Conservation (phyloP, 2,797 vertebrate genomes). For the Melanotaenia parkinsoni region DNA sequence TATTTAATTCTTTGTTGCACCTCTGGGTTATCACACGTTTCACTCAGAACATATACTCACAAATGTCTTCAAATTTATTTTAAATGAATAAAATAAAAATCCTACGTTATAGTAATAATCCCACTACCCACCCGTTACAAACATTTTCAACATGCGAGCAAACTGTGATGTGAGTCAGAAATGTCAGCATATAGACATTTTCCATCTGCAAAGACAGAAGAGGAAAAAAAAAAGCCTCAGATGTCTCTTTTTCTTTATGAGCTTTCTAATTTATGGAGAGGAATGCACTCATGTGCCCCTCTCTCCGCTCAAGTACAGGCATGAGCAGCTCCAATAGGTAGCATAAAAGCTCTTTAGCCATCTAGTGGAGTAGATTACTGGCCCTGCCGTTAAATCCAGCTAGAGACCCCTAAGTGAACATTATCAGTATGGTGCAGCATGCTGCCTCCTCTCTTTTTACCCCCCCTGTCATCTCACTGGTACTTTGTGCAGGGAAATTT, state of each 20-base stretch:
- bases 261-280: conserved; percentile 78
- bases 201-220: conserved; percentile 35
- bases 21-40: not conserved
- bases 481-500: conserved; percentile 67
- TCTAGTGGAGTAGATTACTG: conserved; percentile 83
- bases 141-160: not conserved
- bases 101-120: not conserved
- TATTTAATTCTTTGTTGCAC: not conserved
- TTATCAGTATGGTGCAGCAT: conserved; percentile 78
- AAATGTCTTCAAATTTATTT: not conserved
- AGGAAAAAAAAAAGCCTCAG: conserved; percentile 27
- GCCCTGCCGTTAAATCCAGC: conserved; percentile 75
- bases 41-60: not conserved
- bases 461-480: conserved; percentile 44
- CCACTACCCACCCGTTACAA: conserved; percentile 12
- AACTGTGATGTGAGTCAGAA: conserved; percentile 13
- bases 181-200: conserved; percentile 54
- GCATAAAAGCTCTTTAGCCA: conserved; percentile 82
- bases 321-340: conserved; percentile 76
- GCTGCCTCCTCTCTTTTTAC: conserved; percentile 58
- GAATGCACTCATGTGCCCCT: conserved; percentile 73
- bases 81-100: not conserved
- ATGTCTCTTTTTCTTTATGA: conserved; percentile 64
- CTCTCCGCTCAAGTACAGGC: conserved; percentile 72
- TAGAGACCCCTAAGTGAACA: conserved; percentile 77